A percentile compares a stretch with the other conserved stretches of the same genome.
Evolutionary conservation across 2,888 invertebrate species (phyloP).

Genomic region (Megaustenia siamemsis): DNA sequence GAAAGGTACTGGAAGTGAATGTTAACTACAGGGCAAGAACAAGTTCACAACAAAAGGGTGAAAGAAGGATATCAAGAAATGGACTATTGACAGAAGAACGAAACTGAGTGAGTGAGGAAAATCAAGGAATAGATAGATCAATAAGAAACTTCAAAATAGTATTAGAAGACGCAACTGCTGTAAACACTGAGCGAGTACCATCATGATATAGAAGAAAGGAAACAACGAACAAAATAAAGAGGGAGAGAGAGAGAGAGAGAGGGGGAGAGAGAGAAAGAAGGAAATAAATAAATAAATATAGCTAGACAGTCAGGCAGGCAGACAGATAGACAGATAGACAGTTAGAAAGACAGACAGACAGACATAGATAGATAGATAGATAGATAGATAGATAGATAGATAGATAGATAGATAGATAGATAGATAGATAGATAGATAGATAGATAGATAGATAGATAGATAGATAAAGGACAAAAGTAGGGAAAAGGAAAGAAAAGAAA

Average conservation of each 20-base stretch:
- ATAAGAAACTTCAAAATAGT: no score
- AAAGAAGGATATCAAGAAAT: not conserved
- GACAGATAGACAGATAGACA: no score
- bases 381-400: constrained; percentile 1
- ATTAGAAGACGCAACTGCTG: no score
- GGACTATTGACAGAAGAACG: not conserved
- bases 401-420: not conserved
- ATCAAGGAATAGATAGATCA: not conserved
- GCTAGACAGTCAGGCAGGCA: no score
- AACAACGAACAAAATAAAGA: no score
- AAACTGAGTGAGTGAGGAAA: not conserved
- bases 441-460: no score
- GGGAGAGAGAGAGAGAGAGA: not conserved
- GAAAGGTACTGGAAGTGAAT: no score
- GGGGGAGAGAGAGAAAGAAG: not conserved
- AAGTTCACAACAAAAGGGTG: constrained; percentile 24
- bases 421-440: not conserved
- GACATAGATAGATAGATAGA: not conserved
- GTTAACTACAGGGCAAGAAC: no score
- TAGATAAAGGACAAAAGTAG: no score
- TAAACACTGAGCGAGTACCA: not conserved
- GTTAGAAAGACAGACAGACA: no score
- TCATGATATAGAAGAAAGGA: not conserved
- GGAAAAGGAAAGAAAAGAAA: no score
- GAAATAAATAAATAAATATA: not conserved